Percentiles rank a stretch among this genome's conserved stretches.
These are phyloP conservation scores for Drosophila mayaguana DNA, from an alignment of 2,888 invertebrate species.

Conservation along the genomic window DNA sequence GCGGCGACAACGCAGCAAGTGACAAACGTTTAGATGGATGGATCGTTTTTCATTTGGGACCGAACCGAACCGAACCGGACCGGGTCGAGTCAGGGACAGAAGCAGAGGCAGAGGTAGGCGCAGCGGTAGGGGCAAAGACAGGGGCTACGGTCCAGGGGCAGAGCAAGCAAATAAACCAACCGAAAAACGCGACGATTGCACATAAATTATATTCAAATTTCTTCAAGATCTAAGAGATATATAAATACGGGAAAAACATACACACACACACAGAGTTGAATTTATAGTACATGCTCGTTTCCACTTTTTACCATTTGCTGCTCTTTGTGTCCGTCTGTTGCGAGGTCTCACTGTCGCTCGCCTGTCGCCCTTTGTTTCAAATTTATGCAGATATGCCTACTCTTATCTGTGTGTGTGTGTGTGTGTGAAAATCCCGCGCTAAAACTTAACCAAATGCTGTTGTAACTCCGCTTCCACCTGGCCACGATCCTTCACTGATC, in stretches of 20 bases:
- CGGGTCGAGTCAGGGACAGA: conserved; percentile 12
- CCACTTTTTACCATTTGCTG: conserved; percentile 56
- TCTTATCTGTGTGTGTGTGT: conserved; percentile 10
- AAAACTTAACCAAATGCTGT: conserved; percentile 41
- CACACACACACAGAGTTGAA: conserved; percentile 20
- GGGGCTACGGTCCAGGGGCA: conserved; percentile 18
- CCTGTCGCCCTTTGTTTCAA: conserved; percentile 49
- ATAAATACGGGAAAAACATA: conserved; percentile 69
- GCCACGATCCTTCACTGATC: conserved; percentile 40
- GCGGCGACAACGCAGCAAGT: conserved; percentile 76
- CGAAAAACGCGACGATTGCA: conserved; percentile 79
- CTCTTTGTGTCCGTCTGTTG: conserved; percentile 29
- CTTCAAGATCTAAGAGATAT: conserved; percentile 78
- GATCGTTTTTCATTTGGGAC: conserved; percentile 70
- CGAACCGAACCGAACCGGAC: conserved; percentile 28
- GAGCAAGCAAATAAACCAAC: conserved; percentile 69
- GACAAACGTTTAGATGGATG: conserved; percentile 80
- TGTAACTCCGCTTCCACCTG: conserved; percentile 37
- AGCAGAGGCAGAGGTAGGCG: background rate
- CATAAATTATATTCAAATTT: conserved; percentile 83
- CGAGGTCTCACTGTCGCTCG: conserved; percentile 6
- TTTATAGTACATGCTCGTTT: conserved; percentile 55
- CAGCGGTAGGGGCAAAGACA: background rate
- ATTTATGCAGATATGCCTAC: conserved; percentile 71
- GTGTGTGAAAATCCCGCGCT: conserved; percentile 49